Evolutionary conservation across 2,888 invertebrate genomes (phyloP), one percentile per base, ranked within the genome.

Genomic region (Chrysina gloriosa): DNA sequence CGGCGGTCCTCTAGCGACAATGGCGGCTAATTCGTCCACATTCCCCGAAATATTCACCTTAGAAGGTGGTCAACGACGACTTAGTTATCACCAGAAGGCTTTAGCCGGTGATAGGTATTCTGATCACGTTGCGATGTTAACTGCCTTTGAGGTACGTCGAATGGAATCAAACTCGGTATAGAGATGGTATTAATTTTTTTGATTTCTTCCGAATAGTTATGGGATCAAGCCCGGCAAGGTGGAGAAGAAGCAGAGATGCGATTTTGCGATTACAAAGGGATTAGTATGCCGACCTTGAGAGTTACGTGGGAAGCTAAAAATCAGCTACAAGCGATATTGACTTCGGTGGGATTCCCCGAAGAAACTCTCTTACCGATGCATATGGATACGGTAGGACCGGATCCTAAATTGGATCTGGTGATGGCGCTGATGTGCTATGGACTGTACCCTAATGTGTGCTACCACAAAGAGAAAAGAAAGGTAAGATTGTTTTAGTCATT

Each of bases 401-500:
- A 97, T 81, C 88, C 92, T 0, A 86, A 88, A 23, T 82, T 97
- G 36, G 98, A 98, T 80, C 85, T 93, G 67, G 90, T 96, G 0
- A 90, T 94, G 71, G 93, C 94, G 0, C 86, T 98, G 64, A 87
- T 98, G 78, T 92, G 93, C 72, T 90, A 94, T 87, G 98, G 98
- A 0, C 87, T 97, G 0, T 98, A 98, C 83, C 98, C 98, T 0
- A 99, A 99, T 82, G 96, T 99, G 1, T 97, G 97, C 79, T 91
- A 89, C 79, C 96, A 97, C 81, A 96, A 95, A 81, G 97, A 97
- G 70, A 98, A 98, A 81, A 88, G 98, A 68, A 97, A 97, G 85
- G 93, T 89, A 71, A 70, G n/a, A n/a, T n/a, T n/a, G n/a, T 36
- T 4, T 36, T 36, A 3, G 1, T 2, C 0, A 11, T n/a, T 36